Conservation (phyloP, 2,113 vertebrate species). For the Oenanthe oenanthe region DNA sequence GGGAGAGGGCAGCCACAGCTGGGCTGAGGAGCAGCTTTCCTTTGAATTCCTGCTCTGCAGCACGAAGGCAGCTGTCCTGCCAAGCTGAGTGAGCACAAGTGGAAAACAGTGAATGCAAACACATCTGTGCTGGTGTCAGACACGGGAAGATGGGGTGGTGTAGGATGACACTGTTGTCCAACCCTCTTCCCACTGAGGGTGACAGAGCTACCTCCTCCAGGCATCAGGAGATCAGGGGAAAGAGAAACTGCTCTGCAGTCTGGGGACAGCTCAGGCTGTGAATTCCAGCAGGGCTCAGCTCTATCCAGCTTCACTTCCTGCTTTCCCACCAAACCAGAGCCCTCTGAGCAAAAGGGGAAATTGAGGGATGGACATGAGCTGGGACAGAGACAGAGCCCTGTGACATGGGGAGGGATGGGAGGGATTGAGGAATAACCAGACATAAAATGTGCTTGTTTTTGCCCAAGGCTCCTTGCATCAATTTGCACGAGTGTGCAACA, state of each 20-base stretch:
- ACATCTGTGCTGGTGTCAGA: slow-evolving; percentile 25
- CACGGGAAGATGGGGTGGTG: background rate
- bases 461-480: background rate
- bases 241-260: background rate
- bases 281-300: background rate
- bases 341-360: background rate
- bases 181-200: background rate
- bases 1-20: slow-evolving; percentile 4
- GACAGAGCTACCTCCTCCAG: background rate
- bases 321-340: background rate
- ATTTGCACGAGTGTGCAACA: background rate
- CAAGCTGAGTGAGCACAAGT: background rate
- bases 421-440: background rate
- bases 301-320: background rate
- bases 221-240: background rate
- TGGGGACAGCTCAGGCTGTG: background rate
- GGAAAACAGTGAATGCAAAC: slow-evolving; percentile 35
- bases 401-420: background rate
- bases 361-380: background rate
- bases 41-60: background rate
- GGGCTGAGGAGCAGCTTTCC: slow-evolving; percentile 8
- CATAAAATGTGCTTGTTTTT: background rate
- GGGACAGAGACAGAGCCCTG: background rate
- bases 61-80: slow-evolving; percentile 19
- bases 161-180: background rate